These are phyloP conservation scores for Hypanus sabinus DNA, from an alignment of 2,113 vertebrate species.

Conservation along the genomic window DNA sequence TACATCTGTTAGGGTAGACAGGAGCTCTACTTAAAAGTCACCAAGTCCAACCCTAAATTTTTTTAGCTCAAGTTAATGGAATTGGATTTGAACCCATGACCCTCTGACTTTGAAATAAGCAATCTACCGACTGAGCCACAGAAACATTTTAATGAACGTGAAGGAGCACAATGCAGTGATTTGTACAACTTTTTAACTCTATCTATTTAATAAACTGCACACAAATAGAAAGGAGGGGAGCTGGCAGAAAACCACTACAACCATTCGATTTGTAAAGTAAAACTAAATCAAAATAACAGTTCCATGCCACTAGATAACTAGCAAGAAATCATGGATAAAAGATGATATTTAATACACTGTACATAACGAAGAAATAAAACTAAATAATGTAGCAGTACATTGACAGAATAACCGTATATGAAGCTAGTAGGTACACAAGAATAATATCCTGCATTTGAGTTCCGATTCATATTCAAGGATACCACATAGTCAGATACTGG, in stretches of 20 bases:
- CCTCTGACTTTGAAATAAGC: too few relatives aligned
- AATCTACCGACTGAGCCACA: too few relatives aligned
- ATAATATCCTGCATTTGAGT: neutral
- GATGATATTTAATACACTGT: neutral
- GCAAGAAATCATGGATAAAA: neutral
- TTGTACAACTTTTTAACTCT: neutral
- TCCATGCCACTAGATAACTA: neutral
- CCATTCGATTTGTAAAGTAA: neutral
- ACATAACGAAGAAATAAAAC: neutral
- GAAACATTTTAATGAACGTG: neutral
- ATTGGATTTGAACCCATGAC: too few relatives aligned
- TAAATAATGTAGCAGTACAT: neutral
- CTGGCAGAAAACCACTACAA: neutral
- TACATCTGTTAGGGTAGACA: too few relatives aligned
- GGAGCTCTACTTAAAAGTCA: too few relatives aligned
- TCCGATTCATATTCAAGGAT: conserved; percentile 2
- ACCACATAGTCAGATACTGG: neutral
- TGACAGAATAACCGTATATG: neutral
- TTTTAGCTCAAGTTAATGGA: too few relatives aligned
- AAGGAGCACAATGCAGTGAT: neutral
- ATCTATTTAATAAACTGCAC: neutral
- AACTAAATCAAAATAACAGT: conserved; percentile 13
- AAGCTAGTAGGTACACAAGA: neutral
- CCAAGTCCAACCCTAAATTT: too few relatives aligned
- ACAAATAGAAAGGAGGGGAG: neutral